Percentiles rank a stretch among this genome's conserved stretches.
Conservation (phyloP, 2,888 invertebrate species). For the Crematogaster levior region DNA sequence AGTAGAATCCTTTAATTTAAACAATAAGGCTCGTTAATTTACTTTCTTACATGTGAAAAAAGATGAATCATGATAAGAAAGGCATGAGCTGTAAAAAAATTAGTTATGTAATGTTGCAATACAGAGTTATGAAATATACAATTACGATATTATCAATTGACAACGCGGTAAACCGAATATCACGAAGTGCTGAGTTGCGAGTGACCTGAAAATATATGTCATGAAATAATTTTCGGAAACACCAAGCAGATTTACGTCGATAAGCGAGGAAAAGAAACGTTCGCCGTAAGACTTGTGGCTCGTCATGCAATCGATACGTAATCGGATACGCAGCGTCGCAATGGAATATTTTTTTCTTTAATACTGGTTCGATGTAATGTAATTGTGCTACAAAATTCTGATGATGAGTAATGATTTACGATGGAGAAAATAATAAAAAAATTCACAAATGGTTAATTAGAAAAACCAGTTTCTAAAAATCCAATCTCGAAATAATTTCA, state of each 20-base stretch:
- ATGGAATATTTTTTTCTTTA: not conserved
- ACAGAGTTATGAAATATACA: not conserved
- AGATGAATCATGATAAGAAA: not conserved
- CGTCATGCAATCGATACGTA: conserved; percentile 16
- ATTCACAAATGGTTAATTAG: not conserved
- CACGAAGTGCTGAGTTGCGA: not conserved
- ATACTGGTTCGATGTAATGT: not conserved
- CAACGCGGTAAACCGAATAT: not conserved
- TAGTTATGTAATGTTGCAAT: not conserved
- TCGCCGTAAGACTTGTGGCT: not conserved
- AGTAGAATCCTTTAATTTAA: not conserved
- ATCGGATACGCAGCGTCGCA: not conserved
- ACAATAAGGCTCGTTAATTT: not conserved
- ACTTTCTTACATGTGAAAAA: not conserved
- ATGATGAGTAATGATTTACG: conserved; percentile 4
- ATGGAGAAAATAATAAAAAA: not conserved
- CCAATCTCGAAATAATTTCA: not conserved
- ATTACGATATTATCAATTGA: conserved; percentile 1
- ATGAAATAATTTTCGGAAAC: conserved; percentile 24
- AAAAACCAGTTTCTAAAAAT: not conserved
- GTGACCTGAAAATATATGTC: conserved; percentile 10
- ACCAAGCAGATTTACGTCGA: conserved; percentile 13
- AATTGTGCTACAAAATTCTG: conserved; percentile 11
- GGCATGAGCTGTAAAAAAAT: not conserved
- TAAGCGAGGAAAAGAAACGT: not conserved